Evolutionary conservation across 2,797 vertebrate genomes (phyloP).

Genomic region (Sternarchorhynchus goeldii): DNA sequence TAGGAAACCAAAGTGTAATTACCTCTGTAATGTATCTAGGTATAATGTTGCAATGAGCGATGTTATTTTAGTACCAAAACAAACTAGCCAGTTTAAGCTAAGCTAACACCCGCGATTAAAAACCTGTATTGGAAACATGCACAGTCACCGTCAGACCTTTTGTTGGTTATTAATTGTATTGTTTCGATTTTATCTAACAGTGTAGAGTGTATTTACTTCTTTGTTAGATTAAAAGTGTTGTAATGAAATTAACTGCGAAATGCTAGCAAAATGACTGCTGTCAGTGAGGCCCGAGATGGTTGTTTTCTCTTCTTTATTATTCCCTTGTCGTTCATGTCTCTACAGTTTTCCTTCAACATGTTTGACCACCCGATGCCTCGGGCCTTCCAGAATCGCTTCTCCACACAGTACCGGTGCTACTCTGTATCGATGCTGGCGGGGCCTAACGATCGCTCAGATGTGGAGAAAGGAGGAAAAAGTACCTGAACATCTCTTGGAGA

Average conservation of each 20-base stretch:
- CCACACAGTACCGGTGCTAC: slow-evolving; percentile 97
- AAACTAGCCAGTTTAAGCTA: slow-evolving; percentile 2
- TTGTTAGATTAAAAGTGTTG: too few relatives aligned
- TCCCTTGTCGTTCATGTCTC: not conserved
- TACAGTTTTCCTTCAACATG: slow-evolving; percentile 79
- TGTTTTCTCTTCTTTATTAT: not conserved
- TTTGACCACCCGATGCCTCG: slow-evolving; percentile 90
- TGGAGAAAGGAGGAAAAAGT: slow-evolving; percentile 99
- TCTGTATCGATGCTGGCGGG: slow-evolving; percentile 98
- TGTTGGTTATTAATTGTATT: not conserved
- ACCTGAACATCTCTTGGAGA: slow-evolving; percentile 28
- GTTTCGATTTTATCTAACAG: not conserved
- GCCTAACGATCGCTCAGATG: slow-evolving; percentile 97
- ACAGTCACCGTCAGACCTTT: slow-evolving; percentile 58
- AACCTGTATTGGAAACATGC: slow-evolving; percentile 60
- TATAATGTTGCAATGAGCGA: slow-evolving; percentile 30
- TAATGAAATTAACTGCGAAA: not conserved
- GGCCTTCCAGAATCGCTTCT: slow-evolving; percentile 97
- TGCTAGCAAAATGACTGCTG: not conserved
- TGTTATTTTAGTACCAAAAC: slow-evolving; percentile 47
- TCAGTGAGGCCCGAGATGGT: not conserved
- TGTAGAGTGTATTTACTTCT: not conserved
- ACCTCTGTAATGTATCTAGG: not conserved
- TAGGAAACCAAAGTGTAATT: slow-evolving; percentile 49
- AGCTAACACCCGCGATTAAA: slow-evolving; percentile 15